Conservation (phyloP, 1,140 invertebrate species). For the Pygmarrhopalites habei region DNA sequence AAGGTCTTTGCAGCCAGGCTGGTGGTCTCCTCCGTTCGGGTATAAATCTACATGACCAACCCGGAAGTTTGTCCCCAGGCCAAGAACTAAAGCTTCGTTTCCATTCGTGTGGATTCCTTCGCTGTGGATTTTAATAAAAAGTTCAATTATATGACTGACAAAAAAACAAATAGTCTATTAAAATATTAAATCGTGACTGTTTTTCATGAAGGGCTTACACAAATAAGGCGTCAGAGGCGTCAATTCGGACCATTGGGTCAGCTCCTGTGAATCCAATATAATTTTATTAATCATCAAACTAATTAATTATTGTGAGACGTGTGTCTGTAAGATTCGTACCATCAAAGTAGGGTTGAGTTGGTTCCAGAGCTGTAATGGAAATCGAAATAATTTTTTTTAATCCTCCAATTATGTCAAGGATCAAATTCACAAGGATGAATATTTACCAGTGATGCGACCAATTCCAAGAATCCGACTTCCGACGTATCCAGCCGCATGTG, state of each 20-base stretch:
- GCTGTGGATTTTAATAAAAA: no score
- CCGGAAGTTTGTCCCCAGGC: slow-evolving; percentile 6
- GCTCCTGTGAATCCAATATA: no score
- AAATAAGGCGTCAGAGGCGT: slow-evolving; percentile 45
- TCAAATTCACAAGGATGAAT: no score
- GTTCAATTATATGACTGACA: no score
- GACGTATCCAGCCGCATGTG: slow-evolving; percentile 18
- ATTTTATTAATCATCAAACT: no score
- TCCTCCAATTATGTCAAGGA: no score
- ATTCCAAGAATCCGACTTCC: slow-evolving; percentile 3
- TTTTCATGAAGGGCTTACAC: no score
- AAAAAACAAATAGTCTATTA: no score
- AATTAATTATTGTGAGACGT: no score
- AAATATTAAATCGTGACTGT: no score
- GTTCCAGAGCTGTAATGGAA: slow-evolving; percentile 45
- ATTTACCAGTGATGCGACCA: slow-evolving; percentile 14
- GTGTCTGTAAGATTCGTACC: no score
- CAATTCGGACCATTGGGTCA: slow-evolving; percentile 46
- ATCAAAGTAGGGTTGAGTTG: slow-evolving; percentile 51
- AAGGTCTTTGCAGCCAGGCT: neutral
- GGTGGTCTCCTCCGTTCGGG: slow-evolving; percentile 7
- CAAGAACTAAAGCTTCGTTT: neutral
- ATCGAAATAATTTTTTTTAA: no score
- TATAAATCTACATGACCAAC: slow-evolving; percentile 12
- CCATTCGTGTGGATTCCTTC: slow-evolving; percentile 49